Evolutionary conservation across 2,113 vertebrate genomes (phyloP).

Genomic region (Laterallus jamaicensis): DNA sequence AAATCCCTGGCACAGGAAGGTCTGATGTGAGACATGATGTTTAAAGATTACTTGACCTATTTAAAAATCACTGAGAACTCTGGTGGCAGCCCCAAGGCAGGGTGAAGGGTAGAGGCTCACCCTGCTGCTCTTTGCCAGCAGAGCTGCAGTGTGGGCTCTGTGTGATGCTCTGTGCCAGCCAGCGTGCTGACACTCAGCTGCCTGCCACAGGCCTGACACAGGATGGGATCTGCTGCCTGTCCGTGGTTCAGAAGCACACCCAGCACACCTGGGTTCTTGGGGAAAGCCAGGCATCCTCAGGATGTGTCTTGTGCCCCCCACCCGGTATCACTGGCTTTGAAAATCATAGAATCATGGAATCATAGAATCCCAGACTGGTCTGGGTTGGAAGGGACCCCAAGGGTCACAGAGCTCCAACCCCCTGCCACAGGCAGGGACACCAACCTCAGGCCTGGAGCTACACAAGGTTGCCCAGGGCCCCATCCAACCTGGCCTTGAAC

Average conservation of each 20-base stretch:
- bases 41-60: neutral
- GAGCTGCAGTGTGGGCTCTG: neutral
- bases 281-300: too few relatives aligned
- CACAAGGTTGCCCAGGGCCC: too few relatives aligned
- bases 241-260: fast-evolving
- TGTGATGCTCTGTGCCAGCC: too few relatives aligned
- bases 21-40: neutral
- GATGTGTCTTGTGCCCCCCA: neutral
- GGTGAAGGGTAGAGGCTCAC: neutral
- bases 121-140: neutral
- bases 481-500: too few relatives aligned
- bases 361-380: too few relatives aligned
- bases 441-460: too few relatives aligned
- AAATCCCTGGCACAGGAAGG: neutral
- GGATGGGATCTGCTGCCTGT: fast-evolving
- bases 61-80: neutral
- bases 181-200: too few relatives aligned
- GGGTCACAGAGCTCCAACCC: too few relatives aligned
- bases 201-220: neutral
- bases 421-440: too few relatives aligned
- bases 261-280: fast-evolving
- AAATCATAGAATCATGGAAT: too few relatives aligned
- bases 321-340: fast-evolving
- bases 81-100: neutral
- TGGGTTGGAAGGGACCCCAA: too few relatives aligned